Conservation (phyloP, 2,797 vertebrate species). For the Premnoplex brunnescens region DNA sequence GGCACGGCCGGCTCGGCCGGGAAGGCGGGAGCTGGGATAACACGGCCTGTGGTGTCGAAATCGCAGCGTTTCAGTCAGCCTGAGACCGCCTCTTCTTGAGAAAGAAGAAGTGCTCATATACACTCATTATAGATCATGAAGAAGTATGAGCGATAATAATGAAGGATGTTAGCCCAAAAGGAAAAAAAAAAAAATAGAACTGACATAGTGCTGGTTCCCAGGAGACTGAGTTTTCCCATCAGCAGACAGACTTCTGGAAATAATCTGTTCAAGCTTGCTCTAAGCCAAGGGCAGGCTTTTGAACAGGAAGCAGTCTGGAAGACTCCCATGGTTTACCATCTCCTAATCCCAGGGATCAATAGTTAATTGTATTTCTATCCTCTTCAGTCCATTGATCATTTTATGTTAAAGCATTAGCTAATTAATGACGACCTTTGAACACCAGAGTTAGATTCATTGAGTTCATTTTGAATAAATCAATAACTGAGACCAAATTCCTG, state of each 20-base stretch:
- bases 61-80: neutral
- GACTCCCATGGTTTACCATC: neutral
- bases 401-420: neutral
- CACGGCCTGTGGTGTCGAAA: neutral
- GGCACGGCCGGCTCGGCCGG: no score
- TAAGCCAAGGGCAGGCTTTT: neutral
- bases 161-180: no score
- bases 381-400: neutral
- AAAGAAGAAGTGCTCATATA: neutral
- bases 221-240: neutral
- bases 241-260: neutral
- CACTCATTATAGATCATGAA: neutral
- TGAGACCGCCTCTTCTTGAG: neutral
- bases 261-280: neutral
- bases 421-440: neutral
- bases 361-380: neutral
- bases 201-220: neutral
- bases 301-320: neutral
- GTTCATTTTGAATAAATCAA: neutral
- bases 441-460: neutral
- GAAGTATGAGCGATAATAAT: neutral
- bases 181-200: neutral
- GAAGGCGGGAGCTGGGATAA: no score
- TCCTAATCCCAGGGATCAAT: neutral
- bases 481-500: neutral